Percentiles rank a stretch among this genome's conserved stretches.
Evolutionary conservation across 2,113 vertebrate species (phyloP).

Genomic region (Microcebus lehilahytsara): DNA sequence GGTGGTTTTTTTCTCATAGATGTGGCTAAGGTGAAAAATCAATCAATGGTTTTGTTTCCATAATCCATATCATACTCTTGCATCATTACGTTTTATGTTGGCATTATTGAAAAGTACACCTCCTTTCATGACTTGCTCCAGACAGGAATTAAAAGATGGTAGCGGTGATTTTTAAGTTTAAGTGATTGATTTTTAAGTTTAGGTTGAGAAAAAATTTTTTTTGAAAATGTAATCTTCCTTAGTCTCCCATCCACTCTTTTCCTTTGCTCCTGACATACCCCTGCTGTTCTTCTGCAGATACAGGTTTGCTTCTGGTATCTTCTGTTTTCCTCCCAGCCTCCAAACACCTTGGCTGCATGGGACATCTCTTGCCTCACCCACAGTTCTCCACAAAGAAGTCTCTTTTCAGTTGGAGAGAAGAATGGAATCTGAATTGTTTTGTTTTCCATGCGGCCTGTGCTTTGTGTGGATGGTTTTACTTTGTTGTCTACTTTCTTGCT

Average conservation of each 20-base stretch:
- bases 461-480: not conserved
- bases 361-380: accelerated
- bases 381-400: not conserved
- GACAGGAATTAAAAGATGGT: not conserved
- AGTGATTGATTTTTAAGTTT: not conserved
- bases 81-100: not conserved
- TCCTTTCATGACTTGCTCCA: not conserved
- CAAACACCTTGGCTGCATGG: not conserved
- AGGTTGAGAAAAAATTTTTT: not conserved
- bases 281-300: not conserved
- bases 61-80: not conserved
- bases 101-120: not conserved
- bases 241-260: accelerated
- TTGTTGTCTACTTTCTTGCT: not conserved
- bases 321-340: not conserved
- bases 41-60: not conserved
- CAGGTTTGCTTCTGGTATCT: not conserved
- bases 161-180: not conserved
- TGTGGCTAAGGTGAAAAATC: not conserved
- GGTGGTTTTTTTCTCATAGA: not conserved
- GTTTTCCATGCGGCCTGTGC: not conserved
- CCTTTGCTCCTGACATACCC: not conserved
- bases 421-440: not conserved
- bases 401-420: not conserved
- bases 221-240: not conserved